Evolutionary conservation across 1,140 invertebrate species (phyloP).

Genomic region (Anoplolepis gracilipes): DNA sequence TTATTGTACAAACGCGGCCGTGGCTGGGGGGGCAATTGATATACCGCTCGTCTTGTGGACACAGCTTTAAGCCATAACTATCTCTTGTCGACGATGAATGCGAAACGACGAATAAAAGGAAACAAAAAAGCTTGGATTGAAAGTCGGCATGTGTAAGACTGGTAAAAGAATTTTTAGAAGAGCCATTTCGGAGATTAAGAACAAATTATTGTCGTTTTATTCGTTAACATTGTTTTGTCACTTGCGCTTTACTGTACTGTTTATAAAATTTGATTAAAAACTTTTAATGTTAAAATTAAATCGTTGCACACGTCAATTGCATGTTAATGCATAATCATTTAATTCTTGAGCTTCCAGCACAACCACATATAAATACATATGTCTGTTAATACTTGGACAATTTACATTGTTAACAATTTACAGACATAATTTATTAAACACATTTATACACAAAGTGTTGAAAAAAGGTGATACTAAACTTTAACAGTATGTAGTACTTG

Average conservation of each 20-base stretch:
- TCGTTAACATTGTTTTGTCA: background rate
- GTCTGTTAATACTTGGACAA: too few relatives aligned
- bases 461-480: too few relatives aligned
- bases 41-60: slow-evolving; percentile 26
- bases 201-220: background rate
- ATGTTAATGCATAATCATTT: too few relatives aligned
- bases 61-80: slow-evolving; percentile 46
- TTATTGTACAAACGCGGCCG: slow-evolving; percentile 28
- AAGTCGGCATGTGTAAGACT: background rate
- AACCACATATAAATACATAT: too few relatives aligned
- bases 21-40: slow-evolving; percentile 1
- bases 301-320: too few relatives aligned
- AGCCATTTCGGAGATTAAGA: background rate
- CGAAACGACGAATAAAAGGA: slow-evolving; percentile 47
- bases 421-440: too few relatives aligned
- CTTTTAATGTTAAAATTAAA: background rate
- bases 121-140: slow-evolving; percentile 31
- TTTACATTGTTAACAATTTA: too few relatives aligned
- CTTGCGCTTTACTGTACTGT: background rate
- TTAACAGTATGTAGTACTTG: too few relatives aligned
- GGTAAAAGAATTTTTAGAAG: background rate
- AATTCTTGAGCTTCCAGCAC: too few relatives aligned
- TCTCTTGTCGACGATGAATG: slow-evolving; percentile 18
- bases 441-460: background rate
- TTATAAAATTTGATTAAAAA: background rate